Evolutionary conservation across 2,888 invertebrate genomes (phyloP).

Genomic region (Aethes cnicana): DNA sequence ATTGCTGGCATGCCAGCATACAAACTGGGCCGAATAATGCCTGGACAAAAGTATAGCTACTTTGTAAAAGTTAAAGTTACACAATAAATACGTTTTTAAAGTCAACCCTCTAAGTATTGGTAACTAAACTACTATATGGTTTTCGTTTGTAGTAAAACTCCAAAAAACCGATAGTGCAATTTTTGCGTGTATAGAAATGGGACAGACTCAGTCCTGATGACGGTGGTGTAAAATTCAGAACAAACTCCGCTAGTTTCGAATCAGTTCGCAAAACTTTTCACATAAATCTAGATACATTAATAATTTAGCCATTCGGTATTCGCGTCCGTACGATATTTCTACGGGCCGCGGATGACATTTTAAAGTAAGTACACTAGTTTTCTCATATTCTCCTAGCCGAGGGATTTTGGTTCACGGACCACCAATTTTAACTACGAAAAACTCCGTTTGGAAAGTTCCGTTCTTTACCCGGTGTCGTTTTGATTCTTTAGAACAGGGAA

Average conservation of each 20-base stretch:
- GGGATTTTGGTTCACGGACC: conserved; percentile 18
- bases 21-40: neutral
- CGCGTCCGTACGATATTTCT: conserved; percentile 39
- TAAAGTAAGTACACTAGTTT: conserved; percentile 29
- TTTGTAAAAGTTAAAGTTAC: no score
- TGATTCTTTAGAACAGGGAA: no score
- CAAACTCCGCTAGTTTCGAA: conserved; percentile 57
- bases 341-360: conserved; percentile 33
- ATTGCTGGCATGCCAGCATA: conserved; percentile 10
- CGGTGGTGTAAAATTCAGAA: conserved; percentile 43
- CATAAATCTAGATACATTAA: conserved; percentile 67
- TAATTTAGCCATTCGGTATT: conserved; percentile 60
- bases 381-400: conserved; percentile 2
- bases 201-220: conserved; percentile 47
- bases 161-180: no score
- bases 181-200: no score
- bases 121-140: no score
- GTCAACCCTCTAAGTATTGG: no score
- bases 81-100: no score
- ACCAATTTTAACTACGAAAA: conserved; percentile 32
- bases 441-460: no score
- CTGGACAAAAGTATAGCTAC: neutral
- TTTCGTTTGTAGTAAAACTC: no score
- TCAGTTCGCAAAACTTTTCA: conserved; percentile 56
- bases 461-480: no score